Evolutionary conservation across 2,113 vertebrate genomes (phyloP).

Genomic region (Callaeas wilsoni): DNA sequence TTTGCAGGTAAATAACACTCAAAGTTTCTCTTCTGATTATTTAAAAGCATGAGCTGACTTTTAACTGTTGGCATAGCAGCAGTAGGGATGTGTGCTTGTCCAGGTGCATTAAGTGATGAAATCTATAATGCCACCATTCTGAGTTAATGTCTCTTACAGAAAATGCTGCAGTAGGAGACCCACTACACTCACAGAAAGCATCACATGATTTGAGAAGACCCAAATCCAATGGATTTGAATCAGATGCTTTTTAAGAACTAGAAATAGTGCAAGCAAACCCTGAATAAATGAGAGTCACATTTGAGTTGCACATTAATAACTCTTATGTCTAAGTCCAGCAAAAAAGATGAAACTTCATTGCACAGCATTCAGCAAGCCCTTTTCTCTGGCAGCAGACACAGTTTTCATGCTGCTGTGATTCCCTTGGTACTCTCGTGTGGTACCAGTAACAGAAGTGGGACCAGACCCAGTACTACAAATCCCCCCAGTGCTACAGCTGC

Average conservation of each 20-base stretch:
- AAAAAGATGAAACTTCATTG: background rate
- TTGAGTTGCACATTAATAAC: background rate
- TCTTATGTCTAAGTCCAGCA: background rate
- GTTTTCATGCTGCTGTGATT: background rate
- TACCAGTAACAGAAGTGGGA: background rate
- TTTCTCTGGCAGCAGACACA: background rate
- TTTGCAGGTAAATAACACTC: constrained; percentile 85
- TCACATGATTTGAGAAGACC: background rate
- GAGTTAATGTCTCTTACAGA: background rate
- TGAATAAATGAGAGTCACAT: background rate
- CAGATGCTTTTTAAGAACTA: background rate
- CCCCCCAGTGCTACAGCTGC: background rate
- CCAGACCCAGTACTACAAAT: background rate
- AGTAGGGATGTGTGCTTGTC: background rate
- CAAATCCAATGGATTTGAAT: background rate
- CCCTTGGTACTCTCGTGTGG: background rate
- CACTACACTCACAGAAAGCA: background rate
- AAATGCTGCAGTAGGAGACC: background rate
- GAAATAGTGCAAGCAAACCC: background rate
- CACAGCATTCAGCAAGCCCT: background rate
- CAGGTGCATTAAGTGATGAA: background rate
- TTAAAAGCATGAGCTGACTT: background rate
- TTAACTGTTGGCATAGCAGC: background rate
- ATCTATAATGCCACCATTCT: background rate
- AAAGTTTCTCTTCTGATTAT: background rate